A percentile compares a stretch with the other conserved stretches of the same genome.
Conservation (phyloP, 1,140 invertebrate species). For the Bombus sibiricus region DNA sequence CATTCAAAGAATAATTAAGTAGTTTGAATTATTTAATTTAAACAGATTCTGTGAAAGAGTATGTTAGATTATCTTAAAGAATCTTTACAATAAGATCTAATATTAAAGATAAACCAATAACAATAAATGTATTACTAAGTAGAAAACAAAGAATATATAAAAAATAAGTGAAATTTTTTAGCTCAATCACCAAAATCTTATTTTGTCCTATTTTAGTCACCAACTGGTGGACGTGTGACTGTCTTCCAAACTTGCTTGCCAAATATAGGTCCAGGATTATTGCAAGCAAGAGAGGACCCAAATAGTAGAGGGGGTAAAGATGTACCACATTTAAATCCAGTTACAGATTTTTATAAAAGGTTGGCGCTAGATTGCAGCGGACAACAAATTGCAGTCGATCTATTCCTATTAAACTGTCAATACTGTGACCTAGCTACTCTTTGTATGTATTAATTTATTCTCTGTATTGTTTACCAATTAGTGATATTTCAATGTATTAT, state of each 20-base stretch:
- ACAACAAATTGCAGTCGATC: slow-evolving; percentile 97
- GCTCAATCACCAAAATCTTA: background rate
- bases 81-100: background rate
- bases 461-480: background rate
- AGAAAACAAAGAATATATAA: background rate
- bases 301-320: slow-evolving; percentile 92
- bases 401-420: slow-evolving; percentile 96
- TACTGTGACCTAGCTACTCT: slow-evolving; percentile 97
- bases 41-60: background rate
- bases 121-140: background rate
- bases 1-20: no score
- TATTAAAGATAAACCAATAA: background rate
- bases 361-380: slow-evolving; percentile 97
- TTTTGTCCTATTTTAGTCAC: slow-evolving; percentile 84
- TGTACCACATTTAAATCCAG: slow-evolving; percentile 93
- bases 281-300: slow-evolving; percentile 93
- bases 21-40: background rate
- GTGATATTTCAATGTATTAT: no score
- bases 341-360: slow-evolving; percentile 99
- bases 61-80: background rate
- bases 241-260: slow-evolving; percentile 97
- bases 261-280: slow-evolving; percentile 93
- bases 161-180: background rate
- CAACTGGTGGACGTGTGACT: slow-evolving; percentile 97
- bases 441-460: slow-evolving; percentile 85